These are phyloP conservation scores for Hypsopygia costalis DNA, from an alignment of 2,888 invertebrate species.

Conservation along the genomic window DNA sequence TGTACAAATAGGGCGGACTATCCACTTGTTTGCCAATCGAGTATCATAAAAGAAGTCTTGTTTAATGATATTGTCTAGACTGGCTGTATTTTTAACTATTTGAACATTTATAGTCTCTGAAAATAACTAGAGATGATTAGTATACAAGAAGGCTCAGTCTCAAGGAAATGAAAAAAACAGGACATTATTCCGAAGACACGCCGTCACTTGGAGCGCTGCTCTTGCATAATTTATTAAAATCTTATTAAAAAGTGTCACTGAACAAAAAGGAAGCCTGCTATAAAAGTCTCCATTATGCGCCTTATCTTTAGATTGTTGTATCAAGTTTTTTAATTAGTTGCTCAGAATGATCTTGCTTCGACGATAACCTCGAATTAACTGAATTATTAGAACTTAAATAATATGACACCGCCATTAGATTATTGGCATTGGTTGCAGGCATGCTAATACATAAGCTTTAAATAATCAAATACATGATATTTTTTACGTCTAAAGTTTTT, in stretches of 20 bases:
- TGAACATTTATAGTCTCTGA: too few relatives aligned
- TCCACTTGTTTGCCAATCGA: too few relatives aligned
- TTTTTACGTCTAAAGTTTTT: too few relatives aligned
- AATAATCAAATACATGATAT: too few relatives aligned
- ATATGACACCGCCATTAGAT: too few relatives aligned
- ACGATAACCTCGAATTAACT: neutral
- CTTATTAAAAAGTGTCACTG: slow-evolving; percentile 69
- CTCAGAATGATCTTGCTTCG: neutral
- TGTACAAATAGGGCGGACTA: too few relatives aligned
- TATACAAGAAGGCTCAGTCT: slow-evolving; percentile 7
- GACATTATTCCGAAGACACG: slow-evolving; percentile 34
- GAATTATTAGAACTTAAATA: too few relatives aligned
- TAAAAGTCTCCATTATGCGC: slow-evolving; percentile 49
- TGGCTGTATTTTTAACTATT: too few relatives aligned
- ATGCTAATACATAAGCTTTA: too few relatives aligned
- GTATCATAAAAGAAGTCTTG: too few relatives aligned
- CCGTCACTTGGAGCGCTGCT: slow-evolving; percentile 23
- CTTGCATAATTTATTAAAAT: slow-evolving; percentile 68
- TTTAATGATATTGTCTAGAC: too few relatives aligned
- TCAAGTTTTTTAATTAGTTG: slow-evolving; percentile 46
- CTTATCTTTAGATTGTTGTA: slow-evolving; percentile 37
- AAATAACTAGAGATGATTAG: slow-evolving; percentile 6
- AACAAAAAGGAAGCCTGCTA: slow-evolving; percentile 44
- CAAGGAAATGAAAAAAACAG: slow-evolving; percentile 15
- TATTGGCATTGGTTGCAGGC: too few relatives aligned